A percentile compares a stretch with the other conserved stretches of the same genome.
Evolutionary conservation across 2,888 invertebrate genomes (phyloP).

Genomic region (Thera britannica): DNA sequence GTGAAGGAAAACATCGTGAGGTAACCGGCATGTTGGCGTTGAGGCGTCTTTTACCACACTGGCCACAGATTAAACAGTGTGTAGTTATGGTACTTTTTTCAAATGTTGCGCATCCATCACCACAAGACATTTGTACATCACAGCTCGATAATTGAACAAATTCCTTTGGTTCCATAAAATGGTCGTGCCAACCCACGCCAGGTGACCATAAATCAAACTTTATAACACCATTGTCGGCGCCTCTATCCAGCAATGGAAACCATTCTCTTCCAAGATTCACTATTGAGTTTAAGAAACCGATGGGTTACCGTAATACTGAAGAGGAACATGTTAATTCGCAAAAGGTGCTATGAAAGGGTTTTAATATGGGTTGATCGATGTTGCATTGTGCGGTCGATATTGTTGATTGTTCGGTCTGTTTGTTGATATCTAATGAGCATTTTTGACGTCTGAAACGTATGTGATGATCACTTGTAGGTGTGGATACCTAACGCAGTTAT

Average conservation of each 20-base stretch:
- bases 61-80: no score
- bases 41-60: no score
- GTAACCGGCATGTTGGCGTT: no score
- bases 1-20: no score
- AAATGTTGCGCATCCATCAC: no score
- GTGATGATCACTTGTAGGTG: no score
- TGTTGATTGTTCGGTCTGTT: no score
- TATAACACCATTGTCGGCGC: conserved; percentile 32
- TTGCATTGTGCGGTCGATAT: not conserved
- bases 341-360: not conserved
- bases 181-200: conserved; percentile 26
- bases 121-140: conserved; percentile 19
- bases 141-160: conserved; percentile 34
- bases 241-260: conserved; percentile 13
- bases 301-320: conserved; percentile 1
- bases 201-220: conserved; percentile 32
- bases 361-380: conserved; percentile 1
- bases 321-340: not conserved
- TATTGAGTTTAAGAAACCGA: not conserved
- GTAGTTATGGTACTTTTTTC: no score
- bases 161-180: conserved; percentile 33
- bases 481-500: no score
- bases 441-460: no score
- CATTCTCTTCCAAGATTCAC: conserved; percentile 21
- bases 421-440: no score